phyloP scores from a whole-genome alignment of 2,888 invertebrate genomes.

The Stenolophus ochropezus region DNA sequence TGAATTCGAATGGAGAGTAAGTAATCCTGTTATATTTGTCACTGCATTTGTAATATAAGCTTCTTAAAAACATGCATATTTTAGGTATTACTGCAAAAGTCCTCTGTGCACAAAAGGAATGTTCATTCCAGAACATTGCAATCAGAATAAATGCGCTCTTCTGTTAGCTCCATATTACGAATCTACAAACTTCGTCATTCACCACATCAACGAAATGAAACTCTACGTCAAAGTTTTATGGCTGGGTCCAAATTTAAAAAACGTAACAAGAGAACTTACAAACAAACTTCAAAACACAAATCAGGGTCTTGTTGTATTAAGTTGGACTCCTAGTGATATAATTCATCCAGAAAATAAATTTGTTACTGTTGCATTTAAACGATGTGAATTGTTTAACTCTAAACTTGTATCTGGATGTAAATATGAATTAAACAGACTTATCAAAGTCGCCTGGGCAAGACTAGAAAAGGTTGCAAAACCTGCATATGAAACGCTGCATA shows the following conservation, averaged over 20 bases:
- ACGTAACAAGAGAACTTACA: constrained; percentile 71
- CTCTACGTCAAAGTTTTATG: constrained; percentile 81
- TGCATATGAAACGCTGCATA: constrained; percentile 74
- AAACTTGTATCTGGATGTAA: constrained; percentile 74
- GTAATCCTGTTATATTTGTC: constrained; percentile 38
- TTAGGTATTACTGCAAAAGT: constrained; percentile 73
- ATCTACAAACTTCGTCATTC: constrained; percentile 75
- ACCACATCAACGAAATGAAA: constrained; percentile 78
- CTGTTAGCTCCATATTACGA: constrained; percentile 74
- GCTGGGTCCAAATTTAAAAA: constrained; percentile 78
- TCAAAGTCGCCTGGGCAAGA: constrained; percentile 80
- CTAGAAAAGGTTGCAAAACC: constrained; percentile 75
- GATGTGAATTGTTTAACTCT: constrained; percentile 75
- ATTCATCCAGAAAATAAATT: constrained; percentile 74
- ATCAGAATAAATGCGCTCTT: constrained; percentile 71
- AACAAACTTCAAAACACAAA: constrained; percentile 65
- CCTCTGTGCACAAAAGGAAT: constrained; percentile 75
- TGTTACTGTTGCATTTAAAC: constrained; percentile 78
- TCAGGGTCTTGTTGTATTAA: constrained; percentile 77
- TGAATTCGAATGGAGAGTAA: constrained; percentile 65
- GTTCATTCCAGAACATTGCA: constrained; percentile 78
- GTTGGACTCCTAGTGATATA: constrained; percentile 81
- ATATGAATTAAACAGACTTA: constrained; percentile 81
- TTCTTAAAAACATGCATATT: constrained; percentile 3
- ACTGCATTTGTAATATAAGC: neutral